Percentiles rank a stretch among this genome's conserved stretches.
phyloP scores from a whole-genome alignment of 2,888 invertebrate species.

The Eurois occulta region DNA sequence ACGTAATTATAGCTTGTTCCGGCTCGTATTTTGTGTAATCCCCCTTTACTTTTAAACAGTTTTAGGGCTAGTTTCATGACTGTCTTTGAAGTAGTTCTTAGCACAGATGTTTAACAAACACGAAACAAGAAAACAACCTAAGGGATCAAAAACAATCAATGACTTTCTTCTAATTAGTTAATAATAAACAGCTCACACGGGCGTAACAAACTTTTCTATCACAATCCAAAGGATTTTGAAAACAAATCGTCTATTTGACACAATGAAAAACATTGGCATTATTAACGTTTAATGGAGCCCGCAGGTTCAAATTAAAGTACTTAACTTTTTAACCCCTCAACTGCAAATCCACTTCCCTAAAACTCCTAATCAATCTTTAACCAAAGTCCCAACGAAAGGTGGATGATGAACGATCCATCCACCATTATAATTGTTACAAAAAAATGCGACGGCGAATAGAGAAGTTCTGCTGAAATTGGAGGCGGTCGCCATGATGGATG shows the following conservation, averaged over 20 bases:
- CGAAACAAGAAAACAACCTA: not conserved
- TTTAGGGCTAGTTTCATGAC: not conserved
- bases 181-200: not conserved
- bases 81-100: not conserved
- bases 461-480: slow-evolving; percentile 74
- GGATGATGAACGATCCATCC: slow-evolving; percentile 43
- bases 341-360: slow-evolving; percentile 16
- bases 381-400: not conserved
- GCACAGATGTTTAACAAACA: not conserved
- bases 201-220: not conserved
- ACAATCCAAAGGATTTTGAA: not conserved
- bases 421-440: slow-evolving; percentile 57
- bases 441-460: slow-evolving; percentile 46
- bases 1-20: slow-evolving; percentile 50
- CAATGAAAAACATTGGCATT: not conserved
- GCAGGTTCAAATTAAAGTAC: not conserved
- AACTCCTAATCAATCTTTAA: slow-evolving; percentile 37
- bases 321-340: slow-evolving; percentile 15
- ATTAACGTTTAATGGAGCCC: too few relatives aligned
- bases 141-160: not conserved
- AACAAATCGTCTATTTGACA: not conserved
- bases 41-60: slow-evolving; percentile 31
- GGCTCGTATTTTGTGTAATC: slow-evolving; percentile 31
- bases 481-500: slow-evolving; percentile 77
- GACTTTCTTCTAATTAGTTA: not conserved